These are phyloP conservation scores for Mnemiopsis leidyi DNA, from an alignment of 37 sponge, comb jelly and placozoan genomes.

Conservation along the genomic window DNA sequence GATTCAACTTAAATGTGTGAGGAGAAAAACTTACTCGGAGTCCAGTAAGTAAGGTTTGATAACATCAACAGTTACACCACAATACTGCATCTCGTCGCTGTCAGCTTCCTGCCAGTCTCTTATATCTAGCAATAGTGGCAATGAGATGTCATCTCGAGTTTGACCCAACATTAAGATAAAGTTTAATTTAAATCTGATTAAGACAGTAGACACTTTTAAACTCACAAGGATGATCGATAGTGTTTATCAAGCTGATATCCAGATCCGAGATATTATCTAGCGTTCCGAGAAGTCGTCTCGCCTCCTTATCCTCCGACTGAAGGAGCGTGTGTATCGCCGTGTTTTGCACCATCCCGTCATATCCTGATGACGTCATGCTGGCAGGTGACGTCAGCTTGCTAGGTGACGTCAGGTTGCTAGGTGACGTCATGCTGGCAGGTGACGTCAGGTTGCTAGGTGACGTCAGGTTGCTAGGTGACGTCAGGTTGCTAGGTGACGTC, in stretches of 20 bases:
- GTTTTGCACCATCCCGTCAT: background rate
- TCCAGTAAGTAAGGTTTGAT: background rate
- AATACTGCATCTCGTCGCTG: slow-evolving; percentile 16
- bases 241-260: slow-evolving; percentile 21
- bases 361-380: background rate
- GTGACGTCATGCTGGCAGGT: background rate
- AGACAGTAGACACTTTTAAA: background rate
- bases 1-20: too few species aligned
- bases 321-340: slow-evolving; percentile 30
- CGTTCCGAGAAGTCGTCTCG: background rate
- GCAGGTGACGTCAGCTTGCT: background rate
- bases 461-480: too few species aligned
- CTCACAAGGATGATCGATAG: slow-evolving; percentile 51
- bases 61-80: background rate
- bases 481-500: background rate
- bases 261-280: slow-evolving; percentile 48
- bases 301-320: background rate
- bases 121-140: background rate
- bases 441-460: too few species aligned
- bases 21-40: slow-evolving; percentile 30
- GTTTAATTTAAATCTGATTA: too few species aligned
- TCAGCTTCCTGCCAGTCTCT: background rate
- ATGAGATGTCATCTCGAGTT: background rate
- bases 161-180: too few species aligned
- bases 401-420: background rate